A percentile compares a stretch with the other conserved stretches of the same genome.
phyloP scores from a whole-genome alignment of 2,888 invertebrate species.

The Cecidostiba fungosa region DNA sequence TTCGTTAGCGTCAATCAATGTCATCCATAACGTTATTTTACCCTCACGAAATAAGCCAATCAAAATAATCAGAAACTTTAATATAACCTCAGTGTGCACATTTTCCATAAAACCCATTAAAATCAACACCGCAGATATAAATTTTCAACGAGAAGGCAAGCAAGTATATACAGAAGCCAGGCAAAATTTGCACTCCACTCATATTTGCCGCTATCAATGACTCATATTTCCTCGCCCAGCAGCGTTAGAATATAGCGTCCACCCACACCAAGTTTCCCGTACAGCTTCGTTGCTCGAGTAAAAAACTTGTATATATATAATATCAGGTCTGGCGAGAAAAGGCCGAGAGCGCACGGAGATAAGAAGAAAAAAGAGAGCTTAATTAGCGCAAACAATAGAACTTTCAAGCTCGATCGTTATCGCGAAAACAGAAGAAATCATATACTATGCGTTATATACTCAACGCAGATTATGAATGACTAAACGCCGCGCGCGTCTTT shows the following conservation, averaged over 20 bases:
- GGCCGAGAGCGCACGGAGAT: constrained; percentile 38
- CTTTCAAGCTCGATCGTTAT: constrained; percentile 17
- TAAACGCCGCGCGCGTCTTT: background rate
- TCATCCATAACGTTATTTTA: too few species aligned
- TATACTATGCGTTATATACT: background rate
- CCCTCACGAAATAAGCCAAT: too few species aligned
- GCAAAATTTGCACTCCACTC: background rate
- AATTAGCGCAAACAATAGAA: constrained; percentile 21
- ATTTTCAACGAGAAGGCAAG: background rate
- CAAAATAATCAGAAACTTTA: too few species aligned
- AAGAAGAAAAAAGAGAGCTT: background rate
- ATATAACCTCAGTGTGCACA: too few species aligned
- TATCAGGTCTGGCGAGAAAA: background rate
- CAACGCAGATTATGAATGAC: background rate
- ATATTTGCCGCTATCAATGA: background rate
- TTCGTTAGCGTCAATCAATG: too few species aligned
- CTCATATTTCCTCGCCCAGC: background rate
- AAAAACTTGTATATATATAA: background rate
- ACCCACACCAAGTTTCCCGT: background rate
- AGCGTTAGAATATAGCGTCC: background rate
- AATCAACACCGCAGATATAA: background rate
- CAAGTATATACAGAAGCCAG: background rate
- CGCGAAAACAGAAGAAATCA: constrained; percentile 10
- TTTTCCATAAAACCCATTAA: too few species aligned
- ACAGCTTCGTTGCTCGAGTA: background rate